Base-by-base conservation (phyloP, 2,797 vertebrate species). In the Sebastes umbrosus region DNA sequence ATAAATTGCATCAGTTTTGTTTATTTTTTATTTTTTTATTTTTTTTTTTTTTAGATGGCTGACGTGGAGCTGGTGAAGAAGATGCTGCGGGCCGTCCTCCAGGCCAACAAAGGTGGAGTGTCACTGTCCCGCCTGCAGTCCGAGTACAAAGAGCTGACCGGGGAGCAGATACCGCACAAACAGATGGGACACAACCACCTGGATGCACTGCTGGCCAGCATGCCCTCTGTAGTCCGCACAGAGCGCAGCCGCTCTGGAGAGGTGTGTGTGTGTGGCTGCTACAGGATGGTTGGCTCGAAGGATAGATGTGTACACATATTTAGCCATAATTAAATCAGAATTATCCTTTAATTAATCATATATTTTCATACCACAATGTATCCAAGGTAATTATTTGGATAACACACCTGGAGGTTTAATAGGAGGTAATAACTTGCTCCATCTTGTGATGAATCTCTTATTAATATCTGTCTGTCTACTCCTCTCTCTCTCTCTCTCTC, bases 71-170 rank as follows among this genome's bases (percentile, higher is more conserved):
- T 97, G 88, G 94, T 96, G 85, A 97, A 97, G 78, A 98, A 98
- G 93, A 96, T 97, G 92, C 94, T 99, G 36, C 93, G 96, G 89
- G 96, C 95, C 52, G 95, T 99, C 86, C 95, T 99, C 71, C 97
- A 97, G 88, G 92, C 96, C 68, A 96, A 96, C 90, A 97, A 96
- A 90, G 94, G 94, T 16, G 97, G 94, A n/a, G 24, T 98, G 87
- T 95, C 95, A 3, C 86, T 97, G 85, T 88, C 96, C 58, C 95
- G 94, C 20, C 95, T 99, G 73, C 97, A 98, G 92, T 84, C 86
- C 1, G 97, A 98, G 87, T 99, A 97, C 93, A 97, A 94, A 91
- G 96, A 97, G 65, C 90, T 99, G 83, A 97, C 97, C 0, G 97
- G 97, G 4, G 98, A 99, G 77, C 94, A 94, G 89, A 97, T 99